Conservation (phyloP, 2,888 invertebrate species). For the Pelosia muscerda region DNA sequence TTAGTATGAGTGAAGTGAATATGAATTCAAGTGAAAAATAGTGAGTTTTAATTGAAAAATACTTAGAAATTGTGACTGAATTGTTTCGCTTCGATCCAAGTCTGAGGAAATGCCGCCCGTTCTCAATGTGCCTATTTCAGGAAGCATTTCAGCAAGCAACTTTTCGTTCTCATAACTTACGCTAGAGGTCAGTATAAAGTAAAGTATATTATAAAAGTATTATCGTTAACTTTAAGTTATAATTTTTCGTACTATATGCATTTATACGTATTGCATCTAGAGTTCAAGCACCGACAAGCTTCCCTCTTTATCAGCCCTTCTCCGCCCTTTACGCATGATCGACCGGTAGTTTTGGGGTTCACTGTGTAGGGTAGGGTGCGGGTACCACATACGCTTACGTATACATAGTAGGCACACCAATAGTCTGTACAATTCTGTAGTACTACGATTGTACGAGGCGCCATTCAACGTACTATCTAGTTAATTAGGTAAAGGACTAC, state of each 20-base stretch:
- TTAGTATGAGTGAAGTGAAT: conserved; percentile 62
- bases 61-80: conserved; percentile 66
- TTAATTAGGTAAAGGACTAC: neutral
- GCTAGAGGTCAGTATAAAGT: conserved; percentile 83
- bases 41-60: conserved; percentile 70
- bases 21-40: conserved; percentile 60
- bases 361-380: conserved; percentile 78
- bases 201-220: conserved; percentile 31
- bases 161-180: conserved; percentile 82
- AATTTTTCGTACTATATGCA: conserved; percentile 47
- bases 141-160: conserved; percentile 83
- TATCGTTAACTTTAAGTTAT: conserved; percentile 30
- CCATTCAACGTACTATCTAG: conserved; percentile 25
- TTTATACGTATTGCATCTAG: conserved; percentile 62
- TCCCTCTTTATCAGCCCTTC: conserved; percentile 85
- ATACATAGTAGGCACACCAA: conserved; percentile 40
- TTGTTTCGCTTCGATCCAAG: conserved; percentile 81
- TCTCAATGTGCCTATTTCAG: conserved; percentile 81
- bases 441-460: conserved; percentile 40
- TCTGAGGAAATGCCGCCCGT: conserved; percentile 79
- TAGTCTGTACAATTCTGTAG: conserved; percentile 27
- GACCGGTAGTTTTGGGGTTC: conserved; percentile 86
- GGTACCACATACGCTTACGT: conserved; percentile 55
- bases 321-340: conserved; percentile 87
- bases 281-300: conserved; percentile 83